A percentile compares a stretch with the other conserved stretches of the same genome.
Evolutionary conservation across 2,888 invertebrate species (phyloP).

Genomic region (Harpalus rubripes): DNA sequence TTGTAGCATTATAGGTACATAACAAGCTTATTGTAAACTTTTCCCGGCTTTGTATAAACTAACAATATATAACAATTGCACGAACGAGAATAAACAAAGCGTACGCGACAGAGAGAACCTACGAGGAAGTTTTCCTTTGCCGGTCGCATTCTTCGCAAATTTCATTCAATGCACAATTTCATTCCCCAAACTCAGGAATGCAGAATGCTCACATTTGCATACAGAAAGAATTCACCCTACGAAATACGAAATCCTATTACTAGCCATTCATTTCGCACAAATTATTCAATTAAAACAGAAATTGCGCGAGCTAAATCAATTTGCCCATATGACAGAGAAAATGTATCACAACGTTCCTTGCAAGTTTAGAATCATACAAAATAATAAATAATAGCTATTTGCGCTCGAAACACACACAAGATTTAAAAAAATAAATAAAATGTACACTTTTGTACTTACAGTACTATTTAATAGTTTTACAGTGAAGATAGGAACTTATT

Average conservation of each 20-base stretch:
- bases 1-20: background rate
- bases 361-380: background rate
- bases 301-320: slow-evolving; percentile 65
- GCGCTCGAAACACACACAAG: too few relatives aligned
- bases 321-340: slow-evolving; percentile 11
- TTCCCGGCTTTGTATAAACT: background rate
- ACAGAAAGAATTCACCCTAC: slow-evolving; percentile 36
- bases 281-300: slow-evolving; percentile 66
- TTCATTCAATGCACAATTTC: slow-evolving; percentile 47
- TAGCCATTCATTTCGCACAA: slow-evolving; percentile 58
- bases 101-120: background rate
- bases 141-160: slow-evolving; percentile 33
- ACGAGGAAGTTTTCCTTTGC: slow-evolving; percentile 36
- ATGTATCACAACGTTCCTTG: background rate
- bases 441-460: too few relatives aligned
- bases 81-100: slow-evolving; percentile 16
- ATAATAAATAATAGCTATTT: too few relatives aligned
- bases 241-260: slow-evolving; percentile 55
- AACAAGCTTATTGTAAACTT: background rate
- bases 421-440: too few relatives aligned
- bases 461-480: too few relatives aligned
- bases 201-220: slow-evolving; percentile 51
- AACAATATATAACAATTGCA: slow-evolving; percentile 3
- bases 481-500: too few relatives aligned
- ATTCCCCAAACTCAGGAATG: slow-evolving; percentile 52